Evolutionary conservation across 2,797 vertebrate genomes (phyloP).

Genomic region (Meda fulgida): DNA sequence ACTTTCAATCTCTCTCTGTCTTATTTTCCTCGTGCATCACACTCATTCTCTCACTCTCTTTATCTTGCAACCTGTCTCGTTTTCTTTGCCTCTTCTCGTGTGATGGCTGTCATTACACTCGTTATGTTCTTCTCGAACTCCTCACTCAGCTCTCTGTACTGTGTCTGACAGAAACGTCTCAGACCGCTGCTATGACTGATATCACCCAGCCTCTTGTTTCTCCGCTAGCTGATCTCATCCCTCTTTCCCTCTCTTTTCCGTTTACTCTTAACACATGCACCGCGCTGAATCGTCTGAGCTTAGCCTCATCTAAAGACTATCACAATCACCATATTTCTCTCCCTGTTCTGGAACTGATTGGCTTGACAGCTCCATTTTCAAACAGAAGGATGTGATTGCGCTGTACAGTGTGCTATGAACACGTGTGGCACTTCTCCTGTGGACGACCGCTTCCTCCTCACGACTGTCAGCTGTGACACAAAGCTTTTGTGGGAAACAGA

Average conservation of each 20-base stretch:
- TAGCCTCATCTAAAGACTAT: conserved; percentile 21
- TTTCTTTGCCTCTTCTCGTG: not conserved
- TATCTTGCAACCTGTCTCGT: not conserved
- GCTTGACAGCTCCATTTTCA: conserved; percentile 80
- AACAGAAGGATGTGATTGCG: conserved; percentile 72
- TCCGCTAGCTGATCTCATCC: not conserved
- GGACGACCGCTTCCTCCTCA: conserved; percentile 17
- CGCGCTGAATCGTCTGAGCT: not conserved
- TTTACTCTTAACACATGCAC: conserved; percentile 48
- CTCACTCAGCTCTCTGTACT: conserved; percentile 34
- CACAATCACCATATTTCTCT: conserved; percentile 54
- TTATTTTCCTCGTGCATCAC: conserved; percentile 4
- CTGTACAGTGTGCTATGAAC: conserved; percentile 66
- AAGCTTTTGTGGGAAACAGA: conserved; percentile 64
- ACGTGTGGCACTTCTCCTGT: conserved; percentile 59
- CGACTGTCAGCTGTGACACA: conserved; percentile 57
- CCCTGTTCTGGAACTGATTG: conserved; percentile 66
- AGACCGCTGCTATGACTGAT: conserved; percentile 25
- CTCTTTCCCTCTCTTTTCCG: conserved; percentile 51
- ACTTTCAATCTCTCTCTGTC: conserved; percentile 13
- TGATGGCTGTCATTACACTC: conserved; percentile 45
- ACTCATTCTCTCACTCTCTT: conserved; percentile 36
- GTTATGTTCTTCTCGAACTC: conserved; percentile 26
- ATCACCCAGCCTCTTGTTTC: conserved; percentile 1
- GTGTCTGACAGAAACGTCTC: conserved; percentile 38